Conservation (phyloP, 2,888 invertebrate species). For the Pyrgus malvae region DNA sequence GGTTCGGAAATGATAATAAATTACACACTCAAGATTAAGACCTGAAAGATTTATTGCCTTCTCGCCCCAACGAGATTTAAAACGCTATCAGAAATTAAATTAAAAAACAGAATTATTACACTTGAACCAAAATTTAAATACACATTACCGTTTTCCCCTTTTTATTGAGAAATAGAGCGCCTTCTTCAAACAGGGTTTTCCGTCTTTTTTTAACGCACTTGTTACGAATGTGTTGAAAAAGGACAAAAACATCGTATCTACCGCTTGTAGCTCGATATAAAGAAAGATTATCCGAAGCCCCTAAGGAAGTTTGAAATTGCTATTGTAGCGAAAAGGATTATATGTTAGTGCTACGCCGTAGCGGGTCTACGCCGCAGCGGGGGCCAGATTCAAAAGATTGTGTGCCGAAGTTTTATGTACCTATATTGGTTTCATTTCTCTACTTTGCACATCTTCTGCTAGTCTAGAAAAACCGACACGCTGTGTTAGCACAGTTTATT, state of each 20-base stretch:
- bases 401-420: constrained; percentile 47
- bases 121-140: constrained; percentile 80
- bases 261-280: constrained; percentile 76
- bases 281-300: constrained; percentile 83
- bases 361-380: constrained; percentile 60
- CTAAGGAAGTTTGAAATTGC: constrained; percentile 83
- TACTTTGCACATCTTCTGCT: constrained; percentile 26
- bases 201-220: constrained; percentile 44
- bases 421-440: constrained; percentile 39
- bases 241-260: constrained; percentile 53
- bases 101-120: constrained; percentile 80
- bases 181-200: constrained; percentile 57
- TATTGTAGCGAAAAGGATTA: constrained; percentile 83
- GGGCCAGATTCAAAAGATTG: constrained; percentile 58
- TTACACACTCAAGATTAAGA: constrained; percentile 45
- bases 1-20: background rate
- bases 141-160: constrained; percentile 77
- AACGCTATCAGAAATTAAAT: constrained; percentile 76
- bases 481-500: too few relatives aligned
- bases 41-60: constrained; percentile 48
- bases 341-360: constrained; percentile 81
- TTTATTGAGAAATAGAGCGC: constrained; percentile 75
- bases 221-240: constrained; percentile 42
- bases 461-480: background rate
- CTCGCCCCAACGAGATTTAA: constrained; percentile 61